Evolutionary conservation across 2,797 vertebrate genomes (phyloP), one percentile per base, ranked within the genome.

Genomic region (Denticeps clupeoides): DNA sequence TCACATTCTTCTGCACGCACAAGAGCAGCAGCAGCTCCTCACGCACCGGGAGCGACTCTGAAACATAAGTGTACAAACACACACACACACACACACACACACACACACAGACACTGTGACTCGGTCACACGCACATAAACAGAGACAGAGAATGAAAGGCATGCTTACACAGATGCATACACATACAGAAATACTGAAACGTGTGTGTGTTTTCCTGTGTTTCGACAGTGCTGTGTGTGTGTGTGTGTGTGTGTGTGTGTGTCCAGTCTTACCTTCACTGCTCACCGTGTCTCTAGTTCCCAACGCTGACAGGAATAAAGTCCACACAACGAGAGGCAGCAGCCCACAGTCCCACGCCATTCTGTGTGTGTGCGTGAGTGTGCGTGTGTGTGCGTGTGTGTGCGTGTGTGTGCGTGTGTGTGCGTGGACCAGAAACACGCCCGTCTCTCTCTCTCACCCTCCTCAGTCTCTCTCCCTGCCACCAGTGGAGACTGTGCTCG

Each of bases 301-400:
- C 67, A 72, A 44, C 53, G 72, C 64, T 59, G 81, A 74, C 45
- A 78, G 63, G 40, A 78, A 78, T 70, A 81, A 80, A 83, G 78
- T 84, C 82, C 81, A 82, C 50, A 85, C 70, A 65, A 84, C 62
- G 65, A 83, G 65, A 62, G 68, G 74, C 55, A 74, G 55, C 67
- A 85, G 68, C 68, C 77, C 77, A 48, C 68, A 75, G 67, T 81
- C 81, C 70, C 67, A 81, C 76, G 81, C 80, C 83, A 85, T 85
- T 74, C n/a, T n/a, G n/a, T n/a, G n/a, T n/a, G n/a, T n/a, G n/a
- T n/a, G n/a, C n/a, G n/a, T n/a, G n/a, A n/a, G n/a, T n/a, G n/a
- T n/a, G n/a, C n/a, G n/a, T n/a, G n/a, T n/a, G n/a, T n/a, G n/a
- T n/a, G n/a, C n/a, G n/a, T n/a, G n/a, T n/a, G n/a, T n/a, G n/a